Conservation (phyloP, 1,140 invertebrate genomes). For the Pectinophora gossypiella region DNA sequence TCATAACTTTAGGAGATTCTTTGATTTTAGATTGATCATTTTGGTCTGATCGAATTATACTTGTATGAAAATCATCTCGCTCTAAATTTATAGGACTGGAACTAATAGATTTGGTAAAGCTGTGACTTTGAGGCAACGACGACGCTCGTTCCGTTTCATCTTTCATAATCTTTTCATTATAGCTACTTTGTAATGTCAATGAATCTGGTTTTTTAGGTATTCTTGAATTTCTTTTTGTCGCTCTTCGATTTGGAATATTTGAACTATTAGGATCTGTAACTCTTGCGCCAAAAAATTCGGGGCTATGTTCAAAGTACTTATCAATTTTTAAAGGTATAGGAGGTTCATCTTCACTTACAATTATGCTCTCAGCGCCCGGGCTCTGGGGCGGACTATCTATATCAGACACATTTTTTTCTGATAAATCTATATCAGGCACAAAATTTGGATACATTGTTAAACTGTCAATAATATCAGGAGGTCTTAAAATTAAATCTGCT, state of each 20-base stretch:
- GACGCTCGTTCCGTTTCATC: constrained; percentile 56
- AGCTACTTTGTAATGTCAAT: constrained; percentile 49
- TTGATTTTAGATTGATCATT: neutral
- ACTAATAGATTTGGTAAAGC: constrained; percentile 37
- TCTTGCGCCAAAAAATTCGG: constrained; percentile 73
- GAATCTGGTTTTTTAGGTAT: constrained; percentile 64
- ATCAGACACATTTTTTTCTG: constrained; percentile 59
- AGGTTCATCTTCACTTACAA: constrained; percentile 72
- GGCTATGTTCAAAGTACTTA: constrained; percentile 75
- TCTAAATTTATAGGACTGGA: constrained; percentile 26
- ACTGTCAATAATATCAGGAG: constrained; percentile 64
- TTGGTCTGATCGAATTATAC: neutral
- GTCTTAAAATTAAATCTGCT: constrained; percentile 27
- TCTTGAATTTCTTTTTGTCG: constrained; percentile 52
- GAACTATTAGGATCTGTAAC: constrained; percentile 56
- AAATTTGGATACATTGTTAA: constrained; percentile 66
- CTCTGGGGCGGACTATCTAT: constrained; percentile 60
- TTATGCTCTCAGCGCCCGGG: constrained; percentile 60
- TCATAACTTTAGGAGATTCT: constrained; percentile 3
- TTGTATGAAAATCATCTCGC: constrained; percentile 6
- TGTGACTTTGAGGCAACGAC: constrained; percentile 62
- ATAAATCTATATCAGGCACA: constrained; percentile 67
- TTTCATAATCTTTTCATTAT: constrained; percentile 44
- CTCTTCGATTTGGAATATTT: constrained; percentile 58
- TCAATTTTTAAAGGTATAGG: constrained; percentile 72